Evolutionary conservation across 1,140 invertebrate genomes (phyloP).

Genomic region (Lycorma delicatula): DNA sequence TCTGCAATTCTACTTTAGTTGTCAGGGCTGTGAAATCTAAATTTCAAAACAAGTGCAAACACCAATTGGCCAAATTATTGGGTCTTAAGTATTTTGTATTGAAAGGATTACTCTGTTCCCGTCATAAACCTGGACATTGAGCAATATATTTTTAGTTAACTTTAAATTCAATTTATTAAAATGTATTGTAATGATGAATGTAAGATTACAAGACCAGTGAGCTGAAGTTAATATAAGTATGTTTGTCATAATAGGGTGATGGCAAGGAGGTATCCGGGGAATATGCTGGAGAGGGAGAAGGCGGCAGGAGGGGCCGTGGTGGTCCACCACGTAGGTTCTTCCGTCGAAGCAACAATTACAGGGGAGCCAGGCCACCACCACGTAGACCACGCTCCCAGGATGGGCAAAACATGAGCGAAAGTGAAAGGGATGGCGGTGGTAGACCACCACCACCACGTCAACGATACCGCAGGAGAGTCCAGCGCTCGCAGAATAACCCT

Average conservation of each 20-base stretch:
- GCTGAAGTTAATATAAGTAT: neutral
- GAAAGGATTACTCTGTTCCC: neutral
- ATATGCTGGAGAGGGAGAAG: constrained; percentile 35
- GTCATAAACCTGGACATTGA: neutral
- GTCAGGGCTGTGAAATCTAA: too few relatives aligned
- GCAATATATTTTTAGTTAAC: neutral
- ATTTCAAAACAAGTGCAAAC: too few relatives aligned
- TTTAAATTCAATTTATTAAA: neutral
- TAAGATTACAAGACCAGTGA: too few relatives aligned
- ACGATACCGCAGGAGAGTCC: constrained; percentile 5
- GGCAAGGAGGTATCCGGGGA: constrained; percentile 36
- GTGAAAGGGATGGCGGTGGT: constrained; percentile 10
- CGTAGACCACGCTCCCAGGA: constrained; percentile 50
- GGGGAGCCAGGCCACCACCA: constrained; percentile 41
- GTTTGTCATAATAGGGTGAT: constrained; percentile 10
- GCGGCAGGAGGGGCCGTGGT: constrained; percentile 36
- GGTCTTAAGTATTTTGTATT: neutral
- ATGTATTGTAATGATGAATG: constrained; percentile 6
- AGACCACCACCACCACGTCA: neutral
- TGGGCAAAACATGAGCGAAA: constrained; percentile 21
- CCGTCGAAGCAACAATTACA: constrained; percentile 51
- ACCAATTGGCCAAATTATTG: neutral
- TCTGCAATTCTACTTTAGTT: too few relatives aligned
- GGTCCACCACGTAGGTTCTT: constrained; percentile 43
- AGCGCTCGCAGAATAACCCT: neutral